These are phyloP conservation scores for Cecidostiba fungosa DNA, from an alignment of 2,888 invertebrate species.

Conservation along the genomic window DNA sequence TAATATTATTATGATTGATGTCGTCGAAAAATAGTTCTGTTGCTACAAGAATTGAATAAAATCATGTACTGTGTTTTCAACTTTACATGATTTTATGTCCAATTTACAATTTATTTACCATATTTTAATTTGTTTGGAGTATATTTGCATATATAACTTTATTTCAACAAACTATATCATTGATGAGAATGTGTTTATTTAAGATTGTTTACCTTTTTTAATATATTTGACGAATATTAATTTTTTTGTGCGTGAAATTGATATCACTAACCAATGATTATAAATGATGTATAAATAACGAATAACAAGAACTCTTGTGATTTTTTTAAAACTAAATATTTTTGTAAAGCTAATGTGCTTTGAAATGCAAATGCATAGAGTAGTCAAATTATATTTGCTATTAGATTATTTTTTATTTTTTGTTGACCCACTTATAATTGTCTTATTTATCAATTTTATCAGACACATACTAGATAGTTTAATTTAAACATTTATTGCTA, in stretches of 20 bases:
- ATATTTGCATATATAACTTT: not conserved
- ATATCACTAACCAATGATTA: not conserved
- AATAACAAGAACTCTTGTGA: not conserved
- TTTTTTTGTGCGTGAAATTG: not conserved
- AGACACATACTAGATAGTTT: not conserved
- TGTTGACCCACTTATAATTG: not conserved
- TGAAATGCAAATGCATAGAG: not conserved
- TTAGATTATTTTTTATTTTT: slow-evolving; percentile 1
- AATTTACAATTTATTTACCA: not conserved
- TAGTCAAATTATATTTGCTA: not conserved
- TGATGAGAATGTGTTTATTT: not conserved
- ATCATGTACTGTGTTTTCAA: not conserved
- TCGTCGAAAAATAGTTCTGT: not conserved
- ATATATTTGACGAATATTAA: not conserved
- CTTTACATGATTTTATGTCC: not conserved
- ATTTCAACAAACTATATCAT: not conserved
- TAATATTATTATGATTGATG: not conserved
- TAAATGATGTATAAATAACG: not conserved
- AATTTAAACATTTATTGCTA: not conserved
- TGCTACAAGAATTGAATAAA: not conserved
- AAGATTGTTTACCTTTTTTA: not conserved
- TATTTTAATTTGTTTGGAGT: not conserved
- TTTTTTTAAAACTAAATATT: slow-evolving; percentile 2
- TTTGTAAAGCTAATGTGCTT: not conserved
- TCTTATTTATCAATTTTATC: not conserved